Evolutionary conservation across 1,140 invertebrate genomes (phyloP), one percentile per base, ranked within the genome.

Genomic region (Dreissena rostriformis): DNA sequence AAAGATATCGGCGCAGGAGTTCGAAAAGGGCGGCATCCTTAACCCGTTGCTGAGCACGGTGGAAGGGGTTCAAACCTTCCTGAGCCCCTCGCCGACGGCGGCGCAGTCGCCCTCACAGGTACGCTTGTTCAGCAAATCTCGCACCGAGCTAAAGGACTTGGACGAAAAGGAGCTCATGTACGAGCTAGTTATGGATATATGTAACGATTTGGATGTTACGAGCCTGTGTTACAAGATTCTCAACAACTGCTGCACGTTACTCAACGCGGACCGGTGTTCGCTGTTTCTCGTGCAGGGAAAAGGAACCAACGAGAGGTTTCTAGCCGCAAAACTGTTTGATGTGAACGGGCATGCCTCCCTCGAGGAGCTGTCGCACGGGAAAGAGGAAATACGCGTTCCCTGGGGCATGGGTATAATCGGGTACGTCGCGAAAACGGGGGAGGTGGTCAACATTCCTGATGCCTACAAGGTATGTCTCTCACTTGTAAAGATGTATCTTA

Each of bases 141-240:
- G 97, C 70, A 96, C 96, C 89, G 97, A 98, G 92, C 95, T 98
- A 1, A 95, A 96, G 89, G 96, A 97, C 67, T 94, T 99, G 80
- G 97, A 98, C 90, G 98, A 99, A 91, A 97, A 97, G 92, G 97
- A 99, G 94, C 95, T 99, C 68, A 98, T 99, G 92, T 98, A 98
- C 93, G 98, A 99, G 94, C 93, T 99, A 95, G 98, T 98, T 90
- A 98, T 98, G 94, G 98, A 98, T 92, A 98, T 99, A 89, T 99
- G 97, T 94, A 98, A 98, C 93, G 98, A 99, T 92, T 93, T 99
- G 89, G 98, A 99, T 90, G 96, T 99, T 24, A 95, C 97, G 79
- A 97, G 97, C 19, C 93, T 99, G 85, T 98, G 98, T 92, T 97
- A 98, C 94, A 99, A 99, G 94, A 99, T 99, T 90, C 95, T 99